These are phyloP conservation scores for Homalodisca vitripennis DNA, from an alignment of 1,140 invertebrate species.

Conservation along the genomic window DNA sequence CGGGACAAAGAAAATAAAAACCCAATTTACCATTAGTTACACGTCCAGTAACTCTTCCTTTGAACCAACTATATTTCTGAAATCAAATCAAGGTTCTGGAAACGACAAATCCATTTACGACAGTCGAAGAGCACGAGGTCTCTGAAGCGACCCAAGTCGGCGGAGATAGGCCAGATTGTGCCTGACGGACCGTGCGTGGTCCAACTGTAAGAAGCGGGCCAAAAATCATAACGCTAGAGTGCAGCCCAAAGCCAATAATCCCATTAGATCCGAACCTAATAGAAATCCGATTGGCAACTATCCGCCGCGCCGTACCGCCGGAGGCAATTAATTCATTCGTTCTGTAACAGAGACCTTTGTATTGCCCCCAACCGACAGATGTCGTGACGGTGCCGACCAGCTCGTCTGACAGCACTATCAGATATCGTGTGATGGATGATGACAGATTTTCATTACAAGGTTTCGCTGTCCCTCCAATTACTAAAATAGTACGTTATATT, in stretches of 20 bases:
- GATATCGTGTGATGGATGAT: neutral
- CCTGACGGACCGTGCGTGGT: too few relatives aligned
- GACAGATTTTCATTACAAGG: neutral
- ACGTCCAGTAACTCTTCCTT: too few relatives aligned
- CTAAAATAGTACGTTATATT: too few relatives aligned
- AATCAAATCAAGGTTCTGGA: too few relatives aligned
- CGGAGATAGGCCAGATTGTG: too few relatives aligned
- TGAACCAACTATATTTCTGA: too few relatives aligned
- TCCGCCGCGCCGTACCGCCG: neutral
- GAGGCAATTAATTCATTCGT: conserved; percentile 1
- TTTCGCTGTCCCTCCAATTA: too few relatives aligned
- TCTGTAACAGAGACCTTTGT: neutral
- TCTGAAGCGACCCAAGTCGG: too few relatives aligned
- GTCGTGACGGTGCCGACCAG: neutral
- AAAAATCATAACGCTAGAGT: conserved; percentile 1
- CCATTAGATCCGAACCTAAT: neutral
- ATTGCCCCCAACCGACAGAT: neutral
- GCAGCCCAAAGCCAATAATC: neutral
- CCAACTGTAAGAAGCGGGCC: neutral
- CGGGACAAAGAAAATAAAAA: too few relatives aligned
- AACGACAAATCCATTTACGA: too few relatives aligned
- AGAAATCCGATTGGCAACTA: conserved; percentile 7
- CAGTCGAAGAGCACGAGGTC: too few relatives aligned
- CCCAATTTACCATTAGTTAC: too few relatives aligned
- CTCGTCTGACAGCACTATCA: neutral